Conservation (phyloP, 2,113 vertebrate species). For the Lophotis ruficrista region DNA sequence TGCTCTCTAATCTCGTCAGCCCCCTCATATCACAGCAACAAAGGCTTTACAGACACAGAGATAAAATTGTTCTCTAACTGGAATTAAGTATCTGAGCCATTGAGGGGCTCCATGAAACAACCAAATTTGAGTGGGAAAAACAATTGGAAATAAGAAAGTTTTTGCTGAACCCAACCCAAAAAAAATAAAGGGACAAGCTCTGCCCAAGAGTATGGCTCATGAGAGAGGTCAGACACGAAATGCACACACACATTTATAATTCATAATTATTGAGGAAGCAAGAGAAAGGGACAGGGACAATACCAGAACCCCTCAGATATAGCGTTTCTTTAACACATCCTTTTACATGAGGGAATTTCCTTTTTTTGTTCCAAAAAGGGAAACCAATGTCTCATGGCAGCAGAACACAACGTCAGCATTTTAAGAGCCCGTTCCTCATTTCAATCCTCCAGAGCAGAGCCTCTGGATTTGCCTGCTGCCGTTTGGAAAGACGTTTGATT, state of each 20-base stretch:
- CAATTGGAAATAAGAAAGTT: not conserved
- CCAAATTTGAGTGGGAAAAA: not conserved
- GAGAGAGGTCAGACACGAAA: not conserved
- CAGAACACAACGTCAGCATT: not conserved
- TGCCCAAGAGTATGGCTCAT: not conserved
- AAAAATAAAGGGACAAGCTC: not conserved
- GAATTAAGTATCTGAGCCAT: not conserved
- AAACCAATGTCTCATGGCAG: not conserved
- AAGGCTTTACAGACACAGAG: not conserved
- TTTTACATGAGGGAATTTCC: conserved; percentile 41
- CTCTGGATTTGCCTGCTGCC: conserved; percentile 30
- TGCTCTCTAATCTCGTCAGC: not conserved
- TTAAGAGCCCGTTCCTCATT: conserved; percentile 20
- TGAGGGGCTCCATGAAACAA: not conserved
- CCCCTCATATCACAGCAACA: not conserved
- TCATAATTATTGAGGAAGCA: not conserved
- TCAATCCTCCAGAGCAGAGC: conserved; percentile 36
- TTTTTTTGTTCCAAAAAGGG: conserved; percentile 36
- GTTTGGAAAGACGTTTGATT: conserved; percentile 31
- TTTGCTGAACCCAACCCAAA: not conserved
- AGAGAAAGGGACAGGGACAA: not conserved
- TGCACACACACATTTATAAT: not conserved
- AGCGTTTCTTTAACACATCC: conserved; percentile 25
- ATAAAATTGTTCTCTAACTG: not conserved
- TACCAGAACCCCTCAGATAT: not conserved